Evolutionary conservation across 2,888 invertebrate genomes (phyloP), one percentile per base, ranked within the genome.

Genomic region (Pseudolycoriella hygida): DNA sequence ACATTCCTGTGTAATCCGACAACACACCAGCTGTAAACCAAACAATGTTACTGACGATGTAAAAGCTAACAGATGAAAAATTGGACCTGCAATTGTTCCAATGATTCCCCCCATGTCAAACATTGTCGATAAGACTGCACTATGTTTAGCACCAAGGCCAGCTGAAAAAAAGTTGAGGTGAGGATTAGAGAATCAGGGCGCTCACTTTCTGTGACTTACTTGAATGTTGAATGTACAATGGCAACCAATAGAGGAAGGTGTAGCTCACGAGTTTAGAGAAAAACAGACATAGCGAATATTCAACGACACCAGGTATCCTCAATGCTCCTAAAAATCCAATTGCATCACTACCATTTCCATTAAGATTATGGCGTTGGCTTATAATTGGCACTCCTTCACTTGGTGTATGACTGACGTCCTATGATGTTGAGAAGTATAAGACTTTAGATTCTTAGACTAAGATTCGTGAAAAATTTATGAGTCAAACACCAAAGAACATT

Each of bases 181-280:
- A 8, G 17, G 18, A 41, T 20, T 39, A 17, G 11, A 37, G n/a
- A 39, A 32, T 11, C 31, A 8, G 12, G 39, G 17, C 8, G 18
- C 11, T 34, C n/a, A 34, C 4, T 3, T 12, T 17, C 20, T 4
- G 39, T 40, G 3, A 19, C 84, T 81, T 62, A 90, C 90, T 82
- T 40, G 85, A 80, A 41, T 74, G 72, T 50, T 79, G 77, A 48
- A 97, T 89, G 57, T 93, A 96, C 3, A 80, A 64, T 18, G 96
- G 96, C 57, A 97, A 70, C 96, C 96, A 97, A 61, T 87, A 96
- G 42, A 96, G 74, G 68, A 96, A 96, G 48, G 94, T 96, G 60
- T 97, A 96, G 62, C 89, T 89, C 56, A 96, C 94, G 34, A 96
- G 73, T 66, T 97, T 97, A 12, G 93, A 87, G 66, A 96, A 96